These are phyloP conservation scores for Petrophora chlorosata DNA, from an alignment of 2,888 invertebrate species.

Conservation along the genomic window DNA sequence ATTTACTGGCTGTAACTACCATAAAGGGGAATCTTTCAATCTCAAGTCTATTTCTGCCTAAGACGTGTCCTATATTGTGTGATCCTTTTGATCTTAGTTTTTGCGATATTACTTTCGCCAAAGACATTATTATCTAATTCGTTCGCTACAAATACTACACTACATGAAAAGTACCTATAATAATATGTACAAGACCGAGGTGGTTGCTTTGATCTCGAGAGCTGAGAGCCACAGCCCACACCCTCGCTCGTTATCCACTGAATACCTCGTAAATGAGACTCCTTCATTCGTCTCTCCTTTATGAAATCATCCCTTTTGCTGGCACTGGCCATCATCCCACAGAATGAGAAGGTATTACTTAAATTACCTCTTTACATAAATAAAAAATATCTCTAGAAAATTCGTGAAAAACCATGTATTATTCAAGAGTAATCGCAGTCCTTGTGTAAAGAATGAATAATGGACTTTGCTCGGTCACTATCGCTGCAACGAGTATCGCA, in stretches of 20 bases:
- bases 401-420: constrained; percentile 44
- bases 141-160: constrained; percentile 16
- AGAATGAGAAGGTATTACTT: constrained; percentile 38
- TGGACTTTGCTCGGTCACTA: constrained; percentile 33
- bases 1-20: too few species aligned
- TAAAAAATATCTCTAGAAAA: constrained; percentile 33
- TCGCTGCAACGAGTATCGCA: constrained; percentile 31
- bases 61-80: too few species aligned
- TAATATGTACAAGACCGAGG: neutral
- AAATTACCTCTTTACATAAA: constrained; percentile 19
- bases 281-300: constrained; percentile 50
- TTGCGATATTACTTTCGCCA: constrained; percentile 24
- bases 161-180: constrained; percentile 1
- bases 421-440: constrained; percentile 47
- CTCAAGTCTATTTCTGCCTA: too few species aligned
- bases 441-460: constrained; percentile 45
- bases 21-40: too few species aligned
- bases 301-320: constrained; percentile 54
- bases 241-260: constrained; percentile 59
- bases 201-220: constrained; percentile 46
- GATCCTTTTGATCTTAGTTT: constrained; percentile 33
- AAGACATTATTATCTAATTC: constrained; percentile 32
- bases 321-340: constrained; percentile 46
- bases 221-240: constrained; percentile 48
- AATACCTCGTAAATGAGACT: constrained; percentile 67